Base-by-base conservation (phyloP, 2,888 invertebrate genomes). In the Parnassius apollo region DNA sequence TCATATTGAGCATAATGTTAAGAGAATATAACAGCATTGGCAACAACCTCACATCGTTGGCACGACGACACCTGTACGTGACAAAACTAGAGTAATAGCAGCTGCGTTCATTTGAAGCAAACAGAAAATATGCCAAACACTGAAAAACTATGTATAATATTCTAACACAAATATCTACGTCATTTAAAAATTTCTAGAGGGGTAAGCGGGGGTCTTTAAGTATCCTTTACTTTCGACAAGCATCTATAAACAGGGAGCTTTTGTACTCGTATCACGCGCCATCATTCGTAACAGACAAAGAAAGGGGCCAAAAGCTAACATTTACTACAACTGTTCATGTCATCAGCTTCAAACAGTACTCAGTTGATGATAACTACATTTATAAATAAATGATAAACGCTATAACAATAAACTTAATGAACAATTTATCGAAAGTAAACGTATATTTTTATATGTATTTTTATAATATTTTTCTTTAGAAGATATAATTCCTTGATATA, bases 201-300 rank as follows among this genome's bases (percentile, higher is more conserved):
- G 61, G 66, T 65, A 71, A 72, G 70, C 70, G 67, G 59, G 53
- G 66, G 62, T 42, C 68, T 68, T 75, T 76, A 58, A 52, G 66
- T 61, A 42, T 68, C 68, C 75, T 76, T 78, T 78, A 79, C 75
- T 67, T 71, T 66, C 77, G 75, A 82, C 83, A 81, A 76, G 73
- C 49, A 49, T 72, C 73, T 73, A 75, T 78, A 81, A 83, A 78
- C 78, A 79, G 71, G 72, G 76, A 69, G 72, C 80, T 81, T 87
- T 86, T 78, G 83, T 81, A 86, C 70, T 69, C 75, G 66, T 77
- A 84, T 83, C 89, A 89, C 88, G 89, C 76, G 80, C 85, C 80
- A 78, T 83, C 85, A 85, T 82, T 83, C 80, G 81, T 82, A 81
- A 79, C 83, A 85, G 77, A 84, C 85, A 85, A 85, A 83, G 81